A percentile compares a stretch with the other conserved stretches of the same genome.
These are phyloP conservation scores for Sylvia atricapilla DNA, from an alignment of 2,113 vertebrate species.

Conservation along the genomic window DNA sequence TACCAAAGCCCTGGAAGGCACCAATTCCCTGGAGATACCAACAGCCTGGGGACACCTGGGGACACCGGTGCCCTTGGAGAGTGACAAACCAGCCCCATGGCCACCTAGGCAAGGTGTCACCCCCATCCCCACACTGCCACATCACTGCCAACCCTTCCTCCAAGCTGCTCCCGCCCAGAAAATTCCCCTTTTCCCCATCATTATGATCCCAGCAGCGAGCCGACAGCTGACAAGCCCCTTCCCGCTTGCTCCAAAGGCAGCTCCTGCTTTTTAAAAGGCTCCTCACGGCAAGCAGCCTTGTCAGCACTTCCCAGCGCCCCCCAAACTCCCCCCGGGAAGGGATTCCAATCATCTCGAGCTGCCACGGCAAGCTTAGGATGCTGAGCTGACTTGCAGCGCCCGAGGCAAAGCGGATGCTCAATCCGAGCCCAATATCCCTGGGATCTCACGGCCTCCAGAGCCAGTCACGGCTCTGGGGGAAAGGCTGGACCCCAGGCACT, in stretches of 20 bases:
- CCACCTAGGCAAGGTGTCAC: neutral
- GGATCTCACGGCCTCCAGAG: neutral
- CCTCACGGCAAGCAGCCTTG: neutral
- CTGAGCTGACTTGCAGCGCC: neutral
- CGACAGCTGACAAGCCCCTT: neutral
- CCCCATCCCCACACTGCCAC: neutral
- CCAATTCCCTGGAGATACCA: neutral
- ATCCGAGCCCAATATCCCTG: rapidly evolving
- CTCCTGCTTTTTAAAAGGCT: neutral
- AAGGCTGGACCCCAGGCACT: neutral
- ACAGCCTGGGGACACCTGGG: too few species aligned
- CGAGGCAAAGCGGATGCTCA: neutral
- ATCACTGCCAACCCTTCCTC: rapidly evolving
- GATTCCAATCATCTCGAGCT: neutral
- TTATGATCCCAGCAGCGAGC: rapidly evolving
- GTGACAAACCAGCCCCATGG: neutral
- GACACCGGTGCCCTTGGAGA: neutral
- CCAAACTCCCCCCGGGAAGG: neutral
- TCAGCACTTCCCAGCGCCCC: neutral
- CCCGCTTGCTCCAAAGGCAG: neutral
- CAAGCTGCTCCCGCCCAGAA: neutral
- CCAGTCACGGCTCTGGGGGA: rapidly evolving
- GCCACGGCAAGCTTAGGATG: neutral
- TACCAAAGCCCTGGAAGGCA: neutral
- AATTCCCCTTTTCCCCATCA: rapidly evolving